These are phyloP conservation scores for Rhynchonycteris naso DNA, from an alignment of 2,797 vertebrate species.

Conservation along the genomic window DNA sequence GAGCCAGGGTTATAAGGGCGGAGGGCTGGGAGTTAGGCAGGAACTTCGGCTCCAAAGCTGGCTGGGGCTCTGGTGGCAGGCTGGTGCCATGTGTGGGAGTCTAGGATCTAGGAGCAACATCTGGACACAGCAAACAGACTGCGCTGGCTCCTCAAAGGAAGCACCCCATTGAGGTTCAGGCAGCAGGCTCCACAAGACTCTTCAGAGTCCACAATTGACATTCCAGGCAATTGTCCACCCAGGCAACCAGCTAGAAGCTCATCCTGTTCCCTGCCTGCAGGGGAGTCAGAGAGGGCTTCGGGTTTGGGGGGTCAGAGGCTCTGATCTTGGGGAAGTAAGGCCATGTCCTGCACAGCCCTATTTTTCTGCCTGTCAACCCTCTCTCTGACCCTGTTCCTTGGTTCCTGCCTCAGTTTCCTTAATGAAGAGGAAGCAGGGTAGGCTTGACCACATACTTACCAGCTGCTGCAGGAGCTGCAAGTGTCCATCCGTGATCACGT, in stretches of 20 bases:
- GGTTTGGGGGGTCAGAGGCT: background rate
- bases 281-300: background rate
- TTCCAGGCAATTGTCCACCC: conserved; percentile 40
- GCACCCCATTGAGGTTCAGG: conserved; percentile 27
- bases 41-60: conserved; percentile 52
- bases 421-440: background rate
- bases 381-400: background rate
- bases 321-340: background rate
- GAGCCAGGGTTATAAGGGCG: background rate
- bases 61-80: conserved; percentile 70
- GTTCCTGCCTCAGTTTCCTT: conserved; percentile 19
- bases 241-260: background rate
- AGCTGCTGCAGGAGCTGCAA: conserved; percentile 82
- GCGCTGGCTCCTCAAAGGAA: conserved; percentile 7
- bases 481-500: conserved; percentile 82
- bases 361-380: background rate
- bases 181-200: conserved; percentile 74
- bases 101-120: conserved; percentile 10
- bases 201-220: conserved; percentile 65
- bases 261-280: background rate
- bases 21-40: background rate
- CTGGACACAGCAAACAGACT: background rate
- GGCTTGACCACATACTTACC: conserved; percentile 79
- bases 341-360: background rate
- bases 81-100: conserved; percentile 50